Evolutionary conservation across 2,113 vertebrate genomes (phyloP).

Genomic region (Abramis brama): DNA sequence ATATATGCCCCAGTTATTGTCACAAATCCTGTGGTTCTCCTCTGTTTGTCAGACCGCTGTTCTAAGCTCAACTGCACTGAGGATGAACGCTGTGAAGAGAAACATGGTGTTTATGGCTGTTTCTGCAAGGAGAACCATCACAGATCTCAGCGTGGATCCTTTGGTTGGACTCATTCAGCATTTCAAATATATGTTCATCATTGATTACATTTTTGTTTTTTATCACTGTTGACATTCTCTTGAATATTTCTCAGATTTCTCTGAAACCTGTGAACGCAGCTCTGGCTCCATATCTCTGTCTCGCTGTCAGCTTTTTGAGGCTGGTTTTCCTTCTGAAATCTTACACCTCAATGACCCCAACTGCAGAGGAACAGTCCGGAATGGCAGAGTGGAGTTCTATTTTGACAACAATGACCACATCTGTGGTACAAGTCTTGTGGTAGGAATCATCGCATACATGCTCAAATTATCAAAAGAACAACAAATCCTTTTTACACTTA

Average conservation of each 20-base stretch:
- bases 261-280: conserved; percentile 61
- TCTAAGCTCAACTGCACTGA: conserved; percentile 64
- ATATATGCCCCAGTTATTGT: neutral
- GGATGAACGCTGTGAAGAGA: conserved; percentile 72
- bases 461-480: neutral
- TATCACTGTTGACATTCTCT: neutral
- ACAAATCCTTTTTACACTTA: neutral
- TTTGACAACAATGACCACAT: conserved; percentile 63
- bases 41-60: conserved; percentile 62
- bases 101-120: conserved; percentile 68
- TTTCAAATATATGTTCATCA: neutral
- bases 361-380: conserved; percentile 62
- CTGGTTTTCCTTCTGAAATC: conserved; percentile 59
- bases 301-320: conserved; percentile 73
- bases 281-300: conserved; percentile 68
- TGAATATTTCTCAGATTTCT: conserved; percentile 58
- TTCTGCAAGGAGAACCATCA: conserved; percentile 65
- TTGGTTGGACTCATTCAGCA: conserved; percentile 50
- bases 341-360: conserved; percentile 67
- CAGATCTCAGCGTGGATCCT: conserved; percentile 56
- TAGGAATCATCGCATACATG: conserved; percentile 33
- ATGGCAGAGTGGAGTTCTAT: conserved; percentile 65
- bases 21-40: neutral
- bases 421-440: conserved; percentile 69
- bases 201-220: neutral